Evolutionary conservation across 2,797 vertebrate genomes (phyloP), one percentile per base, ranked within the genome.

Genomic region (Chaenodraco wilsoni): DNA sequence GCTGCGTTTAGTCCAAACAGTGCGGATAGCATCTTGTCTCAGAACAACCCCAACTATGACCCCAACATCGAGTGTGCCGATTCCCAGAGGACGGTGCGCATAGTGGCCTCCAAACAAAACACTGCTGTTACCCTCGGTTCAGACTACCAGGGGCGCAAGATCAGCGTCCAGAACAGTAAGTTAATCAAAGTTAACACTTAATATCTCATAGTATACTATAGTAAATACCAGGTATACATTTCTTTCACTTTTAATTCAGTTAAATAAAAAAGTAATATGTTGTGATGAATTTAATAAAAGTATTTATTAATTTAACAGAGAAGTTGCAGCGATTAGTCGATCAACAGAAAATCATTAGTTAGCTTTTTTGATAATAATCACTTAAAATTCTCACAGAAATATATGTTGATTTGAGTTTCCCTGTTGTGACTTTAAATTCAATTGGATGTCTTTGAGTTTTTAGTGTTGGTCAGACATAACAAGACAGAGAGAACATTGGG

Each of bases 61-160:
- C 91, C 96, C 8, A 96, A 95, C n/a, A 96, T 96, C 40, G 96
- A 97, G 84, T 98, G 97, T 58, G 85, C 94, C 0, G 97, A 98
- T 89, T 91, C 17, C 27, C 56, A 79, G 57, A 92, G 97, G 74
- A 97, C 96, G 0, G 90, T 98, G 55, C 93, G 94, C 14, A 94
- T 89, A 0, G 95, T 98, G 69, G 97, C 95, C 50, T 96, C 95
- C 59, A 98, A 97, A 78, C 94, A 95, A 67, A 91, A 89, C 67
- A 88, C 21, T 0, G 15, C 95, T 0, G 93, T 97, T 57, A 93
- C 94, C 0, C 92, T 98, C 0, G 92, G 94, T 2, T 0, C 40
- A 0, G 90, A 93, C 0, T 98, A 96, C 77, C 95, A 96, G 86
- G 96, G 92, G 1, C 95, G 97, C 40, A 94, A 95, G 77, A 94